phyloP scores from a whole-genome alignment of 2,888 invertebrate species.

The Allacma fusca region DNA sequence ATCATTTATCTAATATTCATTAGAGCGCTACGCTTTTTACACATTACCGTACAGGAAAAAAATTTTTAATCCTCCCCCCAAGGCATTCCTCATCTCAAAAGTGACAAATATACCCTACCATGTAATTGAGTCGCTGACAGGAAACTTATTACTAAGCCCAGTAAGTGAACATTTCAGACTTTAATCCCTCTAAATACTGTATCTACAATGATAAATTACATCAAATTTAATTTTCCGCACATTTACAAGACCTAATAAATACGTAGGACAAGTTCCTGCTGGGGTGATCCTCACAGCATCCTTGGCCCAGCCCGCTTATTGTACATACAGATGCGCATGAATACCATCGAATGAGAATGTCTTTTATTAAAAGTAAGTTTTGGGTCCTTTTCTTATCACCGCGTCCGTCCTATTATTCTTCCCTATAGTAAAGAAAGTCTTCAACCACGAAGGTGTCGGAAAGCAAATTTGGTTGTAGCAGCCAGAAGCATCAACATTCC shows the following conservation, averaged over 20 bases:
- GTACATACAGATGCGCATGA: too few relatives aligned
- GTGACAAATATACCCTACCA: neutral
- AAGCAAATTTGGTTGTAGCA: constrained; percentile 56
- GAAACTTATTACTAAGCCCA: neutral
- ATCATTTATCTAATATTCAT: constrained; percentile 11
- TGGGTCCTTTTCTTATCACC: too few relatives aligned
- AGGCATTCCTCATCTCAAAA: constrained; percentile 1
- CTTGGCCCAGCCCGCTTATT: too few relatives aligned
- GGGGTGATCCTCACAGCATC: too few relatives aligned
- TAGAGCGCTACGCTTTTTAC: constrained; percentile 12
- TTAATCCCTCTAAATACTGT: neutral
- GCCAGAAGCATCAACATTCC: constrained; percentile 54
- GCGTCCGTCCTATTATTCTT: too few relatives aligned
- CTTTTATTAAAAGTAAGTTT: too few relatives aligned
- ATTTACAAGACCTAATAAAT: neutral
- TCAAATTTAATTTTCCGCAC: neutral
- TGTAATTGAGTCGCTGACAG: too few relatives aligned
- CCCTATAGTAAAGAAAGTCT: neutral
- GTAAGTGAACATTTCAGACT: neutral
- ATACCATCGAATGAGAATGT: too few relatives aligned
- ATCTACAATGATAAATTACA: neutral
- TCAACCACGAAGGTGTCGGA: constrained; percentile 49
- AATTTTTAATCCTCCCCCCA: too few relatives aligned
- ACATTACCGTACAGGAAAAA: neutral
- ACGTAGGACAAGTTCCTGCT: too few relatives aligned